These are phyloP conservation scores for Agonum fuliginosum DNA, from an alignment of 2,888 invertebrate genomes.

Conservation along the genomic window DNA sequence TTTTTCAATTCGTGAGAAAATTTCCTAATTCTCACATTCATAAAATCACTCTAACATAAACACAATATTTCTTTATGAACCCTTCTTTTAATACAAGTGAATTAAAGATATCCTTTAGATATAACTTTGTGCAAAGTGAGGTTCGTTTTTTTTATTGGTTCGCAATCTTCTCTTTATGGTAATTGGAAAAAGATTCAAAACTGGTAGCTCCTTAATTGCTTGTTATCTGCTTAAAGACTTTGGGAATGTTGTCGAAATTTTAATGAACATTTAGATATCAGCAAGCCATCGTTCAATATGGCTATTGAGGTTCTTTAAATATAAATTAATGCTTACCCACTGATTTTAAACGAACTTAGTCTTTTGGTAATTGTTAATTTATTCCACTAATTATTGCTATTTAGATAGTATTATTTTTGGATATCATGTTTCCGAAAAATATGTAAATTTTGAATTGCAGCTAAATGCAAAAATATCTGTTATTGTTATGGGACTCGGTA, in stretches of 20 bases:
- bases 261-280: background rate
- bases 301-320: background rate
- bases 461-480: background rate
- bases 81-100: too few relatives aligned
- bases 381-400: background rate
- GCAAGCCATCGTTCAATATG: background rate
- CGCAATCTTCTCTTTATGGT: slow-evolving; percentile 6
- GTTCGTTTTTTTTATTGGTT: background rate
- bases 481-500: background rate
- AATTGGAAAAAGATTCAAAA: slow-evolving; percentile 12
- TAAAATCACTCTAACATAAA: too few relatives aligned
- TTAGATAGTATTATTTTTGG: background rate
- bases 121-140: background rate
- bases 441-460: background rate
- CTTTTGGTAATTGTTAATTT: background rate
- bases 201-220: background rate
- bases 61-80: too few relatives aligned
- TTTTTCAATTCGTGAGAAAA: too few relatives aligned
- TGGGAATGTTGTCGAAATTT: background rate
- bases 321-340: slow-evolving; percentile 2
- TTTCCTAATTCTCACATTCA: too few relatives aligned
- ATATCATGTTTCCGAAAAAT: background rate
- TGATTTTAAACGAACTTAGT: background rate
- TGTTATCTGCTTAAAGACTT: background rate
- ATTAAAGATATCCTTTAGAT: background rate